Evolutionary conservation across 2,113 vertebrate species (phyloP), one percentile per base, ranked within the genome.

Genomic region (Pontoporia blainvillei): DNA sequence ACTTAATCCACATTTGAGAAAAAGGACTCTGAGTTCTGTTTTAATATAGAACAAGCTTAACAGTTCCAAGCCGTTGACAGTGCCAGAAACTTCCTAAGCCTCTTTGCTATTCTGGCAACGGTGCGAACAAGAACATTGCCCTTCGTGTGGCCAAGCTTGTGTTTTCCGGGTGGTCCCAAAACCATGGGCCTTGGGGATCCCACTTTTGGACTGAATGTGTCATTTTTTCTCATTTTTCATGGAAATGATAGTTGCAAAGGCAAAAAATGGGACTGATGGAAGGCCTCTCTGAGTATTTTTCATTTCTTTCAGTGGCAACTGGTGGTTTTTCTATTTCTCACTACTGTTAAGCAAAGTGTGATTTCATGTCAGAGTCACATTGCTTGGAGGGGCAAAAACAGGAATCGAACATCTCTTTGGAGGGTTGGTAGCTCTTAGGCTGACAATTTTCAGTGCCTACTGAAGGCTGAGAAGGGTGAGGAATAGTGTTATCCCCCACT

Each of bases 61-160:
- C 54, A 34, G 67, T 95, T 95, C 95, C 95, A 97, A 95, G 57
- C 54, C n/a, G 3, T 88, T 88, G 62, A 75, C 61, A 94, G 61
- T 95, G 91, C 94, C 97, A 97, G 93, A 94, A 96, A 83, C 66
- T 90, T 95, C 75, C 95, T 85, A 96, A 98, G 67, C 20, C 86
- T 88, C 78, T 95, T 73, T 83, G 72, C n/a, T 64, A 54, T 86
- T 93, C 94, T 97, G 96, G 95, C 92, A 97, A 88, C 27, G 89
- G 11, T 78, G 72, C 62, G 85, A 86, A 44, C 5, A 3, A 95
- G 90, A 92, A 86, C 29, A 41, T 59, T 79, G 83, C 62, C 93
- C 88, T 79, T 86, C 62, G 6, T 34, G 13, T 75, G 73, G 72
- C 88, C 62, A 97, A 88, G 46, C 83, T 96, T 96, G 85, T 59